These are phyloP conservation scores for Hipparchia semele DNA, from an alignment of 2,888 invertebrate genomes.

Conservation along the genomic window DNA sequence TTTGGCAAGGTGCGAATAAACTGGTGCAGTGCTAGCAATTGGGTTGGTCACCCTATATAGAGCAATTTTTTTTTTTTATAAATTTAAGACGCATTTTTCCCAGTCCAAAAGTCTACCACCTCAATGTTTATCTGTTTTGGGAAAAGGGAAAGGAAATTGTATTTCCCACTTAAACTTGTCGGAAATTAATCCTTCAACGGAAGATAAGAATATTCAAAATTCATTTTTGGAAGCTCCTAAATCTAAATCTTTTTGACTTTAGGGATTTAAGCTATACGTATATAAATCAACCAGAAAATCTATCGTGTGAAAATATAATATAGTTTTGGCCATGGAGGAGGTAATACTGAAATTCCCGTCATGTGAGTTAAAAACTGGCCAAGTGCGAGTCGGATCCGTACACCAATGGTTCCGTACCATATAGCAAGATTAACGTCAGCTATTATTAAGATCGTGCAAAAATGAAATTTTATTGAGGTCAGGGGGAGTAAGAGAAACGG, in stretches of 20 bases:
- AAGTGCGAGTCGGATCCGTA: too few species aligned
- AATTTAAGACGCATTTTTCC: not conserved
- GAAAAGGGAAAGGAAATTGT: slow-evolving; percentile 15
- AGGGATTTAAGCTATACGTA: slow-evolving; percentile 5
- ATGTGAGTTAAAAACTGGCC: too few species aligned
- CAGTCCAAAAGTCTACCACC: not conserved
- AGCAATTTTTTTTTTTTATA: not conserved
- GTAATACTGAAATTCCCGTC: too few species aligned
- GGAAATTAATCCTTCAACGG: slow-evolving; percentile 10
- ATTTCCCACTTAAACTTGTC: slow-evolving; percentile 2
- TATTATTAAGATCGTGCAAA: too few species aligned
- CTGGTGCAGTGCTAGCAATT: too few species aligned
- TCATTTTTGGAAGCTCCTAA: slow-evolving; percentile 6
- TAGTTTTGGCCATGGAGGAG: too few species aligned
- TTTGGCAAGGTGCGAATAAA: too few species aligned
- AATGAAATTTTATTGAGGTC: too few species aligned
- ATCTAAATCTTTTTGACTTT: slow-evolving; percentile 13
- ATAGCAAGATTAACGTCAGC: too few species aligned
- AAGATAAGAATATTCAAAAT: slow-evolving; percentile 8
- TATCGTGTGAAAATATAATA: not conserved
- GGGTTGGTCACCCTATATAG: too few species aligned
- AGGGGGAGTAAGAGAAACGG: too few species aligned
- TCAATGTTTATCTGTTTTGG: not conserved
- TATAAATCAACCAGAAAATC: slow-evolving; percentile 5
- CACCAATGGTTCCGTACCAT: too few species aligned